A percentile compares a stretch with the other conserved stretches of the same genome.
Evolutionary conservation across 2,113 vertebrate species (phyloP).

Genomic region (Ictalurus punctatus): DNA sequence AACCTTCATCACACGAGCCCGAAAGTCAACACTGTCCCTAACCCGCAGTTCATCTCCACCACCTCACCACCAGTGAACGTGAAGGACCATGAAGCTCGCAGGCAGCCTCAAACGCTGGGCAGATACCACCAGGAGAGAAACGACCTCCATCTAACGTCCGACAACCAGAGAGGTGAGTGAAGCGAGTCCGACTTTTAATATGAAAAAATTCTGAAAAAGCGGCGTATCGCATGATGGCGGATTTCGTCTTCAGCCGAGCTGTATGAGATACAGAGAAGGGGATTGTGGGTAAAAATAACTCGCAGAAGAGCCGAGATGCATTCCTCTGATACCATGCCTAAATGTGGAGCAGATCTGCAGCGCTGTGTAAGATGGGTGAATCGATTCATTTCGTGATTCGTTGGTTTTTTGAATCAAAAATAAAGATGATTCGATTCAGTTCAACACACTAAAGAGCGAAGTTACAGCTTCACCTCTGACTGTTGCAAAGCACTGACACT

Average conservation of each 20-base stretch:
- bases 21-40: constrained; percentile 42
- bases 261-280: background rate
- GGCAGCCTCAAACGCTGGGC: constrained; percentile 53
- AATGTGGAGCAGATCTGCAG: background rate
- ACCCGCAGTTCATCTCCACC: constrained; percentile 69
- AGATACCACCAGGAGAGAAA: constrained; percentile 65
- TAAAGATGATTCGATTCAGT: background rate
- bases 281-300: constrained; percentile 7
- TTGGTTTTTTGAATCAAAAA: background rate
- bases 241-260: background rate
- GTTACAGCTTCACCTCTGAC: background rate
- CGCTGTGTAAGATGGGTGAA: background rate
- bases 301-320: background rate
- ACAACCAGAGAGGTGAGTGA: constrained; percentile 22
- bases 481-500: background rate
- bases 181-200: background rate
- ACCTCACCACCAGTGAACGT: constrained; percentile 62
- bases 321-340: background rate
- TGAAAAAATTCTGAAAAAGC: background rate
- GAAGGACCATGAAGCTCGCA: constrained; percentile 64
- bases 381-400: background rate
- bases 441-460: background rate
- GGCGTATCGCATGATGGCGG: background rate
- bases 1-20: constrained; percentile 1
- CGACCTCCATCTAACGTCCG: constrained; percentile 59